Evolutionary conservation across 1,140 invertebrate genomes (phyloP).

Genomic region (Choristoneura fumiferana): DNA sequence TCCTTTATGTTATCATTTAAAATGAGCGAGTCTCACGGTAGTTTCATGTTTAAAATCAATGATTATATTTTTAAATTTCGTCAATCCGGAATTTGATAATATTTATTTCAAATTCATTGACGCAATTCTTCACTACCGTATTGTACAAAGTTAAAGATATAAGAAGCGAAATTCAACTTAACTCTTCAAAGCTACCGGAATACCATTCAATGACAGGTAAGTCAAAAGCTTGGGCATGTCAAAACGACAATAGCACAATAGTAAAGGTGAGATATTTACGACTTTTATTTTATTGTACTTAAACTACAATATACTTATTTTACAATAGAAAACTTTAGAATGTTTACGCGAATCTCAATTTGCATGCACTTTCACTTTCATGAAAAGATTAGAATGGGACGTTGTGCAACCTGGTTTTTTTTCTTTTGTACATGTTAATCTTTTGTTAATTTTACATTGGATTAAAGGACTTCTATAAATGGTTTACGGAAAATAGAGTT

Average conservation of each 20-base stretch:
- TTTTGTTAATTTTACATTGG: too few relatives aligned
- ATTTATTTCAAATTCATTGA: too few relatives aligned
- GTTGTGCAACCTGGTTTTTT: too few relatives aligned
- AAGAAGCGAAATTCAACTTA: not conserved
- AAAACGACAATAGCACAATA: conserved; percentile 32
- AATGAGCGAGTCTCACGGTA: too few relatives aligned
- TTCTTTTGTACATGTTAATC: too few relatives aligned
- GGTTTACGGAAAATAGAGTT: not conserved
- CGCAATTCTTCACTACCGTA: not conserved
- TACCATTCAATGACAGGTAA: conserved; percentile 24
- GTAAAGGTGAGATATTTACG: conserved; percentile 48
- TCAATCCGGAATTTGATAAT: too few relatives aligned
- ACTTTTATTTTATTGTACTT: conserved; percentile 51
- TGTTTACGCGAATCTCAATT: conserved; percentile 63
- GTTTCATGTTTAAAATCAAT: too few relatives aligned
- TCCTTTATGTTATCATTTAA: too few relatives aligned
- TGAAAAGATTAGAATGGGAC: conserved; percentile 3
- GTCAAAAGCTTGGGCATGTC: conserved; percentile 28
- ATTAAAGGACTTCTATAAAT: not conserved
- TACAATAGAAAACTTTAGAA: conserved; percentile 45
- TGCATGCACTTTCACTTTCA: conserved; percentile 72
- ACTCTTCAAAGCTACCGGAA: not conserved
- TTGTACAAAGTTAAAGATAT: not conserved
- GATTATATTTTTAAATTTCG: too few relatives aligned
- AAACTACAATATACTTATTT: conserved; percentile 47